Evolutionary conservation across 2,888 invertebrate species (phyloP).

Genomic region (Trachelus tabidus): DNA sequence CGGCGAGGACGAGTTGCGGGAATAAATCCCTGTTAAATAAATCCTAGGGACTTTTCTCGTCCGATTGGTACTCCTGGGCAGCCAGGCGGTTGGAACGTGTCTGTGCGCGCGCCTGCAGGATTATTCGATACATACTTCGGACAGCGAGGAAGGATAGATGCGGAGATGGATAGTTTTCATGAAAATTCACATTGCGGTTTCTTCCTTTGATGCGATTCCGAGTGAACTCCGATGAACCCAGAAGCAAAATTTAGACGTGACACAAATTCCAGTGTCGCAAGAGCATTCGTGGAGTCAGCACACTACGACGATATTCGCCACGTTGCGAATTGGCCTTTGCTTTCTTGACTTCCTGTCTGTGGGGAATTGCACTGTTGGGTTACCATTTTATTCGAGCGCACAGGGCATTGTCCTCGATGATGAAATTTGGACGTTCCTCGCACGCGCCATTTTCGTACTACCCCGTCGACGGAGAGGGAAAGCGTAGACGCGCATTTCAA

Average conservation of each 20-base stretch:
- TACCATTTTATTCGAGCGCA: neutral
- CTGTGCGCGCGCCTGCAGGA: conserved; percentile 20
- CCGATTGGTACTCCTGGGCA: neutral
- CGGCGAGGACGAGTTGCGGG: neutral
- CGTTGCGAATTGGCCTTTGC: conserved; percentile 6
- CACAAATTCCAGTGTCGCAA: conserved; percentile 19
- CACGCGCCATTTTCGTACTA: neutral
- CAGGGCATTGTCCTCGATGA: neutral
- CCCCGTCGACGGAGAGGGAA: neutral
- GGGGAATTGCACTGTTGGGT: neutral
- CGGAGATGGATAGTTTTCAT: neutral
- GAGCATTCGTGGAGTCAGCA: neutral
- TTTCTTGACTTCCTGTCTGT: neutral
- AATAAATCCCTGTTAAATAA: neutral
- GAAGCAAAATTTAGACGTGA: conserved; percentile 23
- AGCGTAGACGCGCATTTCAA: neutral
- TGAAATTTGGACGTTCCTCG: neutral
- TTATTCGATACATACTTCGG: conserved; percentile 1
- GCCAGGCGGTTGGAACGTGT: neutral
- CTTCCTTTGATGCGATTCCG: conserved; percentile 60
- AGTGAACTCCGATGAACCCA: conserved; percentile 34
- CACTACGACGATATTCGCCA: neutral
- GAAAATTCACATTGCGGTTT: conserved; percentile 61
- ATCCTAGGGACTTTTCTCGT: conserved; percentile 13
- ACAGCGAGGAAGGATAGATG: neutral